Base-by-base conservation (phyloP, 2,888 invertebrate genomes). In the Lasioglossum calceatum region DNA sequence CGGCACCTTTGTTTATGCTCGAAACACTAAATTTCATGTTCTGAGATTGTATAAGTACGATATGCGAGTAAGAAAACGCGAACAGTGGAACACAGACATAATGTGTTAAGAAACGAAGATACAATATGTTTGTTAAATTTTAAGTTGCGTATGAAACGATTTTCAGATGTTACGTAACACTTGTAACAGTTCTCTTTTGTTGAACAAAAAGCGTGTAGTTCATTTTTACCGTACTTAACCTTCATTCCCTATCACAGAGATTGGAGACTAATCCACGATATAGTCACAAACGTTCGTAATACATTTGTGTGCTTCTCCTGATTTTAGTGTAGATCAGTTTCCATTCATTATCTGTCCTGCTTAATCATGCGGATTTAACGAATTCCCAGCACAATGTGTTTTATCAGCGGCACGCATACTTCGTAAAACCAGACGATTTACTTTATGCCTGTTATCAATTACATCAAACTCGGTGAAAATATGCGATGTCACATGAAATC, bases 341-440 rank as follows among this genome's bases (percentile, higher is more conserved):
- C 39, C 44, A 14, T 16, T 32, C 19, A 75, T 71, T 54, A 16
- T 36, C 58, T 72, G 61, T n/a, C 32, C 12, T 54, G 14, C 7
- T 79, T 75, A 77, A 77, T 79, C 61, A 14, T 5, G 2, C n/a
- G 76, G 81, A 72, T 86, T 86, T 80, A 44, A 67, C 16, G 44
- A 78, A 84, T 78, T 82, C 58, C 47, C n/a, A 58, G 39, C 71
- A 42, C 81, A 75, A 78, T 71, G 23, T 67, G 23, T 81, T 79
- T 81, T 87, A 89, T 89, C 79, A 79, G 74, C 75, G n/a, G 32
- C 47, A 67, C 23, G 32, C 47, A 74, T 70, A 76, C 36, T n/a
- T 72, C n/a, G 77, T 19, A 1, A 32, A 77, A 73, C 42, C 36
- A 75, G 36, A 36, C 71, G 77, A 73, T 77, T 82, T 74, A 64